These are phyloP conservation scores for Catharus bicknelli DNA, from an alignment of 2,113 vertebrate genomes.

Conservation along the genomic window DNA sequence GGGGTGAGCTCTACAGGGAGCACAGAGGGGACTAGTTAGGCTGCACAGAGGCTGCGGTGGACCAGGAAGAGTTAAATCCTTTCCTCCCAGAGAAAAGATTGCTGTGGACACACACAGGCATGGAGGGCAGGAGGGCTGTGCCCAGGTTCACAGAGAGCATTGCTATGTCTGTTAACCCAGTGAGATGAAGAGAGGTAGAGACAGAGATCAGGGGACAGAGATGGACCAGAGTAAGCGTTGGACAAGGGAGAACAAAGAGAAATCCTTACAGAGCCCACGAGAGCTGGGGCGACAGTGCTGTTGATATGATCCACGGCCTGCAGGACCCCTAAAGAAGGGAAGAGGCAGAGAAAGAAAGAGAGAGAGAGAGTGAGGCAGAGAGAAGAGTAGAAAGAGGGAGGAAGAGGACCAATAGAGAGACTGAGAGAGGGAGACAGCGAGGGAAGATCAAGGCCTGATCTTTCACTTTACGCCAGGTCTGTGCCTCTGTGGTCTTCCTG, in stretches of 20 bases:
- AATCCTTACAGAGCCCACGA: slow-evolving; percentile 86
- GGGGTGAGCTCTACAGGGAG: slow-evolving; percentile 5
- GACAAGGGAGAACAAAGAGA: slow-evolving; percentile 51
- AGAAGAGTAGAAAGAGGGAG: slow-evolving; percentile 3
- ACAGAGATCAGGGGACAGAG: neutral
- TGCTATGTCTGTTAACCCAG: neutral
- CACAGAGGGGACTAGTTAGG: neutral
- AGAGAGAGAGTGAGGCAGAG: slow-evolving; percentile 40
- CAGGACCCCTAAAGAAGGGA: slow-evolving; percentile 82
- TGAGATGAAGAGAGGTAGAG: slow-evolving; percentile 30
- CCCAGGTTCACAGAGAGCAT: neutral
- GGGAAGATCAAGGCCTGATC: neutral
- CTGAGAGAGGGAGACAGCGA: neutral
- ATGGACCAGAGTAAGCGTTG: neutral
- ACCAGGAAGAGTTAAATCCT: neutral
- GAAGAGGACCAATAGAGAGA: neutral
- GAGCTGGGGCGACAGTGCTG: slow-evolving; percentile 85
- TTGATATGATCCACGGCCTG: slow-evolving; percentile 93
- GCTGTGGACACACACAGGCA: neutral
- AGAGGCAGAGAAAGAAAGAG: slow-evolving; percentile 31
- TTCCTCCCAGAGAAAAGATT: neutral
- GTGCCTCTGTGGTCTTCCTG: neutral
- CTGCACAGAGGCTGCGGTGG: neutral
- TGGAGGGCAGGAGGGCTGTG: neutral
- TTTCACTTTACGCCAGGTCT: neutral